Evolutionary conservation across 2,888 invertebrate genomes (phyloP), one percentile per base, ranked within the genome.

Genomic region (Lycia hirtaria): DNA sequence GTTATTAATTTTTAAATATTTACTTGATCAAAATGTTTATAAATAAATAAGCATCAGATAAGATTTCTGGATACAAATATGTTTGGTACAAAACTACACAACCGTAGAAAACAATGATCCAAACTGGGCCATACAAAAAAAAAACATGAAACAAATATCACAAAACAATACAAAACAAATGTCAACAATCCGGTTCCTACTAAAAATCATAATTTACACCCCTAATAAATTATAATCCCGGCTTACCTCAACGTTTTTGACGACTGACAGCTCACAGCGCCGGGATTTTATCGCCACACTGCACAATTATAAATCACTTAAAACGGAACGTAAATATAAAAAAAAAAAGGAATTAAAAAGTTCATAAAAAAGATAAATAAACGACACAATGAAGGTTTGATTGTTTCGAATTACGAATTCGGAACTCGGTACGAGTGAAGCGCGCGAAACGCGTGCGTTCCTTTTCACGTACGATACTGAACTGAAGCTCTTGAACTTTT

Each of bases 161-260:
- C 45, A 26, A 33, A 50, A 49, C 49, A 30, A 37, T 52, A 30
- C 24, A 26, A 52, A 51, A 50, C 55, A 56, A 37, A 63, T 41
- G 33, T 45, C 49, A 50, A 56, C 57, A 61, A 58, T 61, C 50
- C 53, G 48, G 61, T 55, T 50, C 58, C 33, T 35, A 28, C 20
- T 28, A 48, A 53, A 44, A 57, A 54, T 41, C 47, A 57, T 57
- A 61, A 61, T 50, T 61, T 61, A 64, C 52, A 55, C 49, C 55
- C 51, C 49, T 49, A 56, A 61, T 64, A 62, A 65, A 65, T 66
- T 47, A 62, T 56, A 62, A 56, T 60, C 58, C 20, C 2, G 20
- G 56, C 78, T 87, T 77, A 89, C 89, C 89, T 84, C 81, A 70
- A 76, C 80, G 78, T 72, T 83, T 83, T 80, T 86, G 87, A 87